phyloP scores from a whole-genome alignment of 37 sponge, comb jelly and placozoan species.

The Ianthella basta region DNA sequence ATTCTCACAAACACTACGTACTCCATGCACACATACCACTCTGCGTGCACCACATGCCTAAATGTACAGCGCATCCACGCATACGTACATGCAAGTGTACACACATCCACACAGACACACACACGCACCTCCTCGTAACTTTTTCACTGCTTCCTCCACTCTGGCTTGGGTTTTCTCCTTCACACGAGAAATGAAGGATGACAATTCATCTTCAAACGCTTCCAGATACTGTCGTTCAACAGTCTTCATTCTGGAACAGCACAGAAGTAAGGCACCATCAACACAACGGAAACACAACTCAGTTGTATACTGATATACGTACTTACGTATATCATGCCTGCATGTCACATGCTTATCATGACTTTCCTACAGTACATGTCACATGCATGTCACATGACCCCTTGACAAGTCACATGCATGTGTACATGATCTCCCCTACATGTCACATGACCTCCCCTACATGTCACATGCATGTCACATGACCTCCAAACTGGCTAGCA shows the following conservation, averaged over 20 bases:
- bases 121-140: slow-evolving; percentile 69
- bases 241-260: slow-evolving; percentile 76
- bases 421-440: too few species aligned
- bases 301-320: not conserved
- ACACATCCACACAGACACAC: not conserved
- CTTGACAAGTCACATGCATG: too few species aligned
- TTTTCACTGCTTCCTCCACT: slow-evolving; percentile 75
- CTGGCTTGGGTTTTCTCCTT: slow-evolving; percentile 74
- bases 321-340: not conserved
- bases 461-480: too few species aligned
- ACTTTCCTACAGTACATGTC: too few species aligned
- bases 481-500: too few species aligned
- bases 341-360: too few species aligned
- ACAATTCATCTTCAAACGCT: slow-evolving; percentile 90
- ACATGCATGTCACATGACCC: too few species aligned
- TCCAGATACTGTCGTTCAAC: slow-evolving; percentile 92
- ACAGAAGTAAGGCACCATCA: too few species aligned
- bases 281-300: too few species aligned
- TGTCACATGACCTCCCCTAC: too few species aligned
- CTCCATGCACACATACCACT: too few species aligned
- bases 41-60: not conserved
- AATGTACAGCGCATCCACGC: not conserved
- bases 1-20: too few species aligned
- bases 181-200: slow-evolving; percentile 80
- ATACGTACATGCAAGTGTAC: not conserved